Base-by-base conservation (phyloP, 2,888 invertebrate genomes). In the Eilema caniola region DNA sequence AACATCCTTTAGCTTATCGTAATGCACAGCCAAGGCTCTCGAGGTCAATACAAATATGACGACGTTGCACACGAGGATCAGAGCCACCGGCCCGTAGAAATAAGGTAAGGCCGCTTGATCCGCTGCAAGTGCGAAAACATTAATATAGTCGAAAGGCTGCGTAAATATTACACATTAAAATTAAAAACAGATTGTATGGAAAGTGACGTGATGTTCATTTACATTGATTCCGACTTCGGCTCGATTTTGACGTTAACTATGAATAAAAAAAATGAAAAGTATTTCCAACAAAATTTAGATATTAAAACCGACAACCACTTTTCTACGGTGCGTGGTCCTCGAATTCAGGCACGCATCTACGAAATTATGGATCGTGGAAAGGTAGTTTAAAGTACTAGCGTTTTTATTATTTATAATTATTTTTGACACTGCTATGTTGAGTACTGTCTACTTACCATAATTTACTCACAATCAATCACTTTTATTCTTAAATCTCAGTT, bases 61-160 rank as follows among this genome's bases (percentile, higher is more conserved):
- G 62, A 96, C 80, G 82, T 96, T 96, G 66, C 90, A 90, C 12
- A 95, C 74, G 3, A 96, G 92, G 47, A 96, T 93, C 24, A 96
- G 78, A 3, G 96, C 96, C 57, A 96, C 95, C 12, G 96, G 96
- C 24, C 96, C 95, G 88, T 96, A 96, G 89, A 96, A 96, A 84
- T 96, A 96, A 16, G 96, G 96, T 84, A 96, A 86, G 3, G 96
- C 96, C 67, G 96, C 95, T 75, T 93, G 89, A 81, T 96, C 96
- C 83, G 96, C 96, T 96, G 92, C 47, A 82, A 86, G 80, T 20
- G 62, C 59, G 75, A 25, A 28, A 7, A n/a, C 16, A 20, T 41
- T 41, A 41, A 14, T 41, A 41, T 16, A 1, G 16, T 41, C 2
- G 20, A 47, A 20, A 47, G 0, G 0, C 0, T 16, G 16, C 41